These are phyloP conservation scores for Muscicapa comitata DNA, from an alignment of 2,797 vertebrate species.

Conservation along the genomic window DNA sequence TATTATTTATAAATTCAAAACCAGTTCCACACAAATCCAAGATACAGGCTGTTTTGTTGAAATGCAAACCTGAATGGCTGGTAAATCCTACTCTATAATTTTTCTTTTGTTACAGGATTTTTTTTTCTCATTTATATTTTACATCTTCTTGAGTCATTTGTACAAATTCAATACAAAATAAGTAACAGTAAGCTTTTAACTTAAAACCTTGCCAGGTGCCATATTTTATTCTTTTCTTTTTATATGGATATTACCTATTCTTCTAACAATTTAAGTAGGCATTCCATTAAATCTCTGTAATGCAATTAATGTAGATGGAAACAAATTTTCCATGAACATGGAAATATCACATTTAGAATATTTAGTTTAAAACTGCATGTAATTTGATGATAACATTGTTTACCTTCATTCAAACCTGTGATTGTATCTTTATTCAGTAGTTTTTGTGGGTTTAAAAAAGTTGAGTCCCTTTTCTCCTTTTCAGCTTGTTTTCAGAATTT, in stretches of 20 bases:
- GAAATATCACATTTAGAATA: not conserved
- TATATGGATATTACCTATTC: conserved; percentile 59
- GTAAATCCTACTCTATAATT: conserved; percentile 21
- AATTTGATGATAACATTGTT: conserved; percentile 22
- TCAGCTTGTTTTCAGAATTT: conserved; percentile 60
- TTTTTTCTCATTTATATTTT: conserved; percentile 49
- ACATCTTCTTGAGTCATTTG: conserved; percentile 29
- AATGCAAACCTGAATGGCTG: conserved; percentile 26
- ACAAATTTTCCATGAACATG: not conserved
- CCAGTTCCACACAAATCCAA: not conserved
- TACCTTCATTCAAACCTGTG: not conserved
- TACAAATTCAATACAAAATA: conserved; percentile 54
- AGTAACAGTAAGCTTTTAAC: conserved; percentile 28
- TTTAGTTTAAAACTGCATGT: not conserved
- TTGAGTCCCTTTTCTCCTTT: conserved; percentile 40
- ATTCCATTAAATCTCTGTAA: conserved; percentile 31
- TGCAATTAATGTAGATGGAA: conserved; percentile 42
- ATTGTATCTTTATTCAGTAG: conserved; percentile 7
- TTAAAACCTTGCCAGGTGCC: conserved; percentile 34
- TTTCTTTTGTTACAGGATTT: conserved; percentile 6
- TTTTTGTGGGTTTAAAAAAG: conserved; percentile 37
- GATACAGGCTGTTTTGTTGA: not conserved
- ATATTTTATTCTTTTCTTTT: conserved; percentile 52
- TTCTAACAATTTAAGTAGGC: conserved; percentile 39
- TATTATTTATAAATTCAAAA: conserved; percentile 16